A percentile compares a stretch with the other conserved stretches of the same genome.
phyloP scores from a whole-genome alignment of 2,113 vertebrate species.

The Psittacula cyanocephala region DNA sequence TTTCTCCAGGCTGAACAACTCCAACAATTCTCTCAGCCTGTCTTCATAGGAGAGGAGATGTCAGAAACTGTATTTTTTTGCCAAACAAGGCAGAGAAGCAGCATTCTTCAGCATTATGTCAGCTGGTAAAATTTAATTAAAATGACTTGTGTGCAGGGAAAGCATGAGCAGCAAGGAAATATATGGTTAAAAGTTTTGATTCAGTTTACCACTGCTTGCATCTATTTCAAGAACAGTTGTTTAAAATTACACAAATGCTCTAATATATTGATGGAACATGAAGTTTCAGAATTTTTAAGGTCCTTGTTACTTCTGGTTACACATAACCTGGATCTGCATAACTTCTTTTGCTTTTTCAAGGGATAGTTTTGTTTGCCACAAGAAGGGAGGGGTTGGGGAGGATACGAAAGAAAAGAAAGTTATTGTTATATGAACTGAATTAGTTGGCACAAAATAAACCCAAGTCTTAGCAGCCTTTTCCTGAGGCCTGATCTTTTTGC shows the following conservation, averaged over 20 bases:
- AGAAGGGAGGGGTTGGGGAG: neutral
- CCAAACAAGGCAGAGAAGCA: neutral
- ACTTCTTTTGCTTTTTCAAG: neutral
- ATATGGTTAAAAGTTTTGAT: neutral
- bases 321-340: neutral
- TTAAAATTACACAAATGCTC: neutral
- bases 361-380: neutral
- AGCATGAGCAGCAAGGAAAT: neutral
- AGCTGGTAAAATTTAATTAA: neutral
- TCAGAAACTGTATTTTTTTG: neutral
- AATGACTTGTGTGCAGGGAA: neutral
- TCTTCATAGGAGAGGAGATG: neutral
- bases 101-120: neutral
- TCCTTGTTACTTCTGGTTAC: neutral
- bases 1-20: neutral
- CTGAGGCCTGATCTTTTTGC: neutral
- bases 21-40: neutral
- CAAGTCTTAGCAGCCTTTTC: neutral
- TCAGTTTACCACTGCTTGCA: neutral
- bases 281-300: neutral
- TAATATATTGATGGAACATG: neutral
- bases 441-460: neutral
- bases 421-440: neutral
- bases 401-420: neutral
- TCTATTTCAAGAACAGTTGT: neutral